A percentile compares a stretch with the other conserved stretches of the same genome.
Conservation (phyloP, 1,140 invertebrate species). For the Heliconius melpomene region DNA sequence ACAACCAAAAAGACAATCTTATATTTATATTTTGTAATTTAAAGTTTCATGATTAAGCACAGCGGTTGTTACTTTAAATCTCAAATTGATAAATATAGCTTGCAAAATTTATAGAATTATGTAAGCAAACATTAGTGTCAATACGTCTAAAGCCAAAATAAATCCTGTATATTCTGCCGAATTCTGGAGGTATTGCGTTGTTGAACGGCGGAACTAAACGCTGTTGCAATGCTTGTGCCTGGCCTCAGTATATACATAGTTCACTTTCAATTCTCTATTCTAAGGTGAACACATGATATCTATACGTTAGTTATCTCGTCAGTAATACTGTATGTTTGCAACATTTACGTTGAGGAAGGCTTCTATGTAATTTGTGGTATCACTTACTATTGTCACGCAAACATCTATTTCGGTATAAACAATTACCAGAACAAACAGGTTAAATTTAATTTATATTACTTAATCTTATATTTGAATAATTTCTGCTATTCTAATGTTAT, state of each 20-base stretch:
- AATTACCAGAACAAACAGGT: background rate
- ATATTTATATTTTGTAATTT: too few relatives aligned
- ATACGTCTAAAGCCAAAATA: too few relatives aligned
- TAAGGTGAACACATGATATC: background rate
- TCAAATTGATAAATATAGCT: too few relatives aligned
- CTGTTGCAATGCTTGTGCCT: too few relatives aligned
- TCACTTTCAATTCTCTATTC: background rate
- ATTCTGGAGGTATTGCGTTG: too few relatives aligned
- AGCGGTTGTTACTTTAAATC: too few relatives aligned
- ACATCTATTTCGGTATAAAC: background rate
- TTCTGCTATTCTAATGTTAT: background rate
- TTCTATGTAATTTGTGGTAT: conserved; percentile 11
- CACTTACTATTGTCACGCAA: background rate
- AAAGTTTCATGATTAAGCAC: too few relatives aligned
- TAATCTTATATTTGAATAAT: background rate
- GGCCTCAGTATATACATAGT: background rate
- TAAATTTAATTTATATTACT: background rate
- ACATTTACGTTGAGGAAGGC: conserved; percentile 13
- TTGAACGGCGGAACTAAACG: too few relatives aligned
- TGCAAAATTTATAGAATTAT: too few relatives aligned
- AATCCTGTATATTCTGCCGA: too few relatives aligned
- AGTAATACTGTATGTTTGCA: conserved; percentile 19
- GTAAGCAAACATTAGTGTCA: too few relatives aligned
- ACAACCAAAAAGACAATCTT: too few relatives aligned
- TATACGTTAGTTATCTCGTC: conserved; percentile 16